Conservation (phyloP, 2,797 vertebrate genomes). For the Potorous gilbertii region DNA sequence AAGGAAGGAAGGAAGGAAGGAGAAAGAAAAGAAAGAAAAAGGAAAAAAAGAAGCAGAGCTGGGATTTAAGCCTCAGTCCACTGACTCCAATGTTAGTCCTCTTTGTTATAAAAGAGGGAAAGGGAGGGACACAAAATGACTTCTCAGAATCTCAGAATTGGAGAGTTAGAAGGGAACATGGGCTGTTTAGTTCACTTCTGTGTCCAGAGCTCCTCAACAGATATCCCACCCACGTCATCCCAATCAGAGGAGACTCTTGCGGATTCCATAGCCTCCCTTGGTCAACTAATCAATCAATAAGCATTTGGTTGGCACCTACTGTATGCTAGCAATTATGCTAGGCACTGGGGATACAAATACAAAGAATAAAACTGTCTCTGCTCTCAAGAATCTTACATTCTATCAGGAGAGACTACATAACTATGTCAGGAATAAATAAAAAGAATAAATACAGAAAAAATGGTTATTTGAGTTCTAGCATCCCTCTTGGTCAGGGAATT, state of each 20-base stretch:
- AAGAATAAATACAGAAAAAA: not conserved
- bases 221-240: not conserved
- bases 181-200: not conserved
- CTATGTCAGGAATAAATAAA: not conserved
- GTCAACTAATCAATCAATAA: not conserved
- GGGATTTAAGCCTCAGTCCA: not conserved
- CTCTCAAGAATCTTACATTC: not conserved
- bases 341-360: not conserved
- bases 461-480: not conserved
- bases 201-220: not conserved
- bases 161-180: not conserved
- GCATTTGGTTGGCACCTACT: not conserved
- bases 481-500: not conserved
- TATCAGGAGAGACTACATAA: not conserved
- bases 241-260: not conserved
- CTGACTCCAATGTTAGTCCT: not conserved
- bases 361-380: not conserved
- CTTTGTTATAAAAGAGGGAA: not conserved
- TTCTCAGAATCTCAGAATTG: not conserved
- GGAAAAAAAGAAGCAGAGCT: not conserved
- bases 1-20: no score
- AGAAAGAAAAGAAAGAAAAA: no score
- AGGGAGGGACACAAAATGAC: not conserved
- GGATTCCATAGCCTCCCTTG: slow-evolving; percentile 1
- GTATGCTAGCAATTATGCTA: not conserved